Base-by-base conservation (phyloP, 1,140 invertebrate species). In the Panulirus ornatus region DNA sequence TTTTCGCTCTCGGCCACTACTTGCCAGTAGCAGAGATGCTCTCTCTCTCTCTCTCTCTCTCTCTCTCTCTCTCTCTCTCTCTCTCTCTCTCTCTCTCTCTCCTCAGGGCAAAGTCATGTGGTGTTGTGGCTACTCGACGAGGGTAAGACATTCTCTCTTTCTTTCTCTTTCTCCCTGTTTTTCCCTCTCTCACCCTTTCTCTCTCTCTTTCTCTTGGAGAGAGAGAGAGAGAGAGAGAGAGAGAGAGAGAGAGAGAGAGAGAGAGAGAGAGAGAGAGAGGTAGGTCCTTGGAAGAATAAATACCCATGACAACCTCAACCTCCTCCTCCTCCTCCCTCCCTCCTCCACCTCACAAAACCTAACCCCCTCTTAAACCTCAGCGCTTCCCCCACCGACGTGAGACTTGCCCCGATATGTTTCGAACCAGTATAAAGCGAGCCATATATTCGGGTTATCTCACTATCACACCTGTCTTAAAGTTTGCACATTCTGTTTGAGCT, bases 381-480 rank as follows among this genome's bases (percentile, higher is more conserved):
- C 73, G 8, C 16, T 19, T 27, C 40, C 51, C 42, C 51, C 5
- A 42, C 1, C n/a, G 0, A 22, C 51, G 3, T 19, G 16, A 58
- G 11, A 22, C 51, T 58, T 58, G 3, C 51, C 51, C 51, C 2
- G 27, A 51, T 79, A 79, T 51, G 19, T 58, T 81, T 81, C 58
- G 14, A 38, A 36, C 9, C 38, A 58, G 16, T 30, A 81, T n/a
- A 36, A 81, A n/a, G 1, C 14, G 19, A 22, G 47, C 36, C 27
- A 34, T 81, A 58, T 47, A 81, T 81, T 36, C 36, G n/a, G 47
- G 30, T 14, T 58, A 81, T 58, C 47, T 81, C 36, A 58, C 47
- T 54, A 2, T 34, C 78, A 38, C 47, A 58, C 47, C 78, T 58
- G 47, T 81, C 22, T 30, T 81, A 81, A 81, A 81, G n/a, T 81